Evolutionary conservation across 2,113 vertebrate species (phyloP).

Genomic region (Rhinogobius similis): DNA sequence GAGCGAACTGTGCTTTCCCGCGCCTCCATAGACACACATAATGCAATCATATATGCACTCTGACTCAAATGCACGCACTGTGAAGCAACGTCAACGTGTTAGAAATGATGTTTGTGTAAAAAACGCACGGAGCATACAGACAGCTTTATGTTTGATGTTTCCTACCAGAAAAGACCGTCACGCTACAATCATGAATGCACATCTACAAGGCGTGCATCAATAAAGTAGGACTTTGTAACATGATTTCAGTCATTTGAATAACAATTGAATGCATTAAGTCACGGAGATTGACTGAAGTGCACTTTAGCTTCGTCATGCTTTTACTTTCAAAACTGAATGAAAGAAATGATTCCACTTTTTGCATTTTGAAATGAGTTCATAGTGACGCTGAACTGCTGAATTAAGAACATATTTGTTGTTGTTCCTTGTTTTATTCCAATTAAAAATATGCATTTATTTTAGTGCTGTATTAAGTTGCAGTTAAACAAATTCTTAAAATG

Average conservation of each 20-base stretch:
- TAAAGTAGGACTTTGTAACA: background rate
- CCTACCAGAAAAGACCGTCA: background rate
- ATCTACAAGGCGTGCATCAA: background rate
- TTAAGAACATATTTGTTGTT: too few relatives aligned
- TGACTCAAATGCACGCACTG: background rate
- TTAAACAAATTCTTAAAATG: too few relatives aligned
- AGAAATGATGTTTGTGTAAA: constrained; percentile 6
- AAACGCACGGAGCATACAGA: background rate
- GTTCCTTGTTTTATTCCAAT: too few relatives aligned
- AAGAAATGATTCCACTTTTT: background rate
- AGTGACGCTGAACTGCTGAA: too few relatives aligned
- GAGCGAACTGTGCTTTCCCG: constrained; percentile 39
- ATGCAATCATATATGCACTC: background rate
- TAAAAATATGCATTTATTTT: too few relatives aligned
- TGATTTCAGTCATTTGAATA: background rate
- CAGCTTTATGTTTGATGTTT: background rate
- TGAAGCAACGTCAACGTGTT: constrained; percentile 7
- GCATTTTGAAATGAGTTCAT: background rate
- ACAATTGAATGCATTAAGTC: too few relatives aligned
- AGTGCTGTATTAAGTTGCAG: too few relatives aligned
- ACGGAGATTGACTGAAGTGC: background rate
- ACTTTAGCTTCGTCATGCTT: background rate
- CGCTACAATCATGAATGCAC: background rate
- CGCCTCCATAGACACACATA: constrained; percentile 2
- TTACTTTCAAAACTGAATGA: background rate